Base-by-base conservation (phyloP, 2,113 vertebrate species). In the Campylorhamphus procurvoides region DNA sequence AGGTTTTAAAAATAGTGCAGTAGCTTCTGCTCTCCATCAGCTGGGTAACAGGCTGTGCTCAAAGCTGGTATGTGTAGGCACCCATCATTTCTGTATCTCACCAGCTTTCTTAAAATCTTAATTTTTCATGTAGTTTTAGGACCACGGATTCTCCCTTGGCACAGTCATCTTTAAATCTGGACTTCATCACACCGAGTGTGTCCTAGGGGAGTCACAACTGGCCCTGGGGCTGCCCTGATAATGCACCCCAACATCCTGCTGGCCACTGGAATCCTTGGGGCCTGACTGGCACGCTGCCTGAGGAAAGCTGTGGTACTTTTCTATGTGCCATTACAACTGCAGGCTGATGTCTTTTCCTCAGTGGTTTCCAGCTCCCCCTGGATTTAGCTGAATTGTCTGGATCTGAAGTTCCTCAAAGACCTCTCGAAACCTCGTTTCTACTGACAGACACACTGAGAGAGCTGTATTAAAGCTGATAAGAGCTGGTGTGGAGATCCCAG, bases 21-120 rank as follows among this genome's bases (percentile, higher is more conserved):
- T 0, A 71, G 37, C 52, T 86, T 76, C 76, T 64, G 71, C 46
- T 93, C 53, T 66, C 63, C 23, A 11, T 83, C 87, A 73, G 75
- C 88, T 73, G 91, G 91, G 62, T 44, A 47, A 49, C 64, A 49
- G 86, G 52, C 91, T 90, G 93, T 78, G 74, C 78, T 90, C 74
- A 27, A 5, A 74, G 87, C 64, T 84, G 81, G 18, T 20, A 67
- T 81, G 81, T 17, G 55, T 4, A 28, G 81, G 55, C n/a, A 44
- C 52, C 31, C 44, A 35, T 76, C 1, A 0, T 27, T 82, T 53
- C 71, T 59, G 1, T 59, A 20, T 39, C 47, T 42, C 9, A 27
- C 19, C 28, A 81, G 52, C 35, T 39, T 12, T 56, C 67, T 72
- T 5, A 44, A 6, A 72, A 40, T 39, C 58, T 35, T 28, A 6